Evolutionary conservation across 2,113 vertebrate genomes (phyloP), one percentile per base, ranked within the genome.

Genomic region (Ascaphus truei): DNA sequence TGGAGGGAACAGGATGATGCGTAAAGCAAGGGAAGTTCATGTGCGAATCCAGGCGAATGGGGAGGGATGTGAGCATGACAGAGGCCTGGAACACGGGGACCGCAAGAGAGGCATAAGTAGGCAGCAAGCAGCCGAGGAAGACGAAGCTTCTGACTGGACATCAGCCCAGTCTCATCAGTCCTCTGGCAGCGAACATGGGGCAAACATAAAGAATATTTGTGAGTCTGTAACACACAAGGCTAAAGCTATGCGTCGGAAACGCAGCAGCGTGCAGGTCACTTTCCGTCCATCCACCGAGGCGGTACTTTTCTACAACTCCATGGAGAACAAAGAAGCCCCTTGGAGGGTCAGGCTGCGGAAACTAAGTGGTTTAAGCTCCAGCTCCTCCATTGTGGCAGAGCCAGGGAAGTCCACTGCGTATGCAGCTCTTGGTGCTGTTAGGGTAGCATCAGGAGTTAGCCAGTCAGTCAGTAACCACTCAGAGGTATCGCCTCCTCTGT

Each of bases 221-320:
- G 90, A 91, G 83, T 88, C 81, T 0, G 85, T 93, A 76, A 80
- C 84, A 20, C 77, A 85, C 45, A 94, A 92, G 77, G 82, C 86
- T 69, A 95, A 94, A 81, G 84, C 90, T 16, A 90, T 91, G 76
- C 91, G 91, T 75, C 96, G 93, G 77, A 96, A 93, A 69, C 88
- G 88, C 60, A 92, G 91, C 72, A 92, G 88, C 0, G 92, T 96
- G 74, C 95, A 98, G 45, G 97, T 99, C 78, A 96, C 94, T 76
- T 99, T 99, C 83, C 93, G 93, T 11, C 97, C 97, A 51, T 95
- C 95, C 62, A 99, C 96, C 20, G 97, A 99, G 74, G 98, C 95
- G 0, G 92, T 99, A 77, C 97, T 95, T 57, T 99, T 99, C 84
- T 95, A 96, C 83, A 98, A 95, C 79, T 96, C 95, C 64, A 85